phyloP scores from a whole-genome alignment of 2,113 vertebrate species.

The Charina bottae region DNA sequence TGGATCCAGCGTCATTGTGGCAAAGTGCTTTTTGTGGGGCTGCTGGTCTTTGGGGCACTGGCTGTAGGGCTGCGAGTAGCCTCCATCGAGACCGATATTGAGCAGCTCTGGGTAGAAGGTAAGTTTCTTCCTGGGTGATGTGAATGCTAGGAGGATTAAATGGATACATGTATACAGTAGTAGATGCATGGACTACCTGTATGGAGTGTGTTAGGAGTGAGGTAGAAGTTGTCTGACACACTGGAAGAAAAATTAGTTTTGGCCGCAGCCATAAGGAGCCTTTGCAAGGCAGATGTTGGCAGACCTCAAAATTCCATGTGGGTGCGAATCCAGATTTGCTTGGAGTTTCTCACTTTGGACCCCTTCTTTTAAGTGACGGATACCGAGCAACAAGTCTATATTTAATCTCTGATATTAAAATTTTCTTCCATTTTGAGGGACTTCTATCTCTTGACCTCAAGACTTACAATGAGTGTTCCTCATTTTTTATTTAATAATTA shows the following conservation, averaged over 20 bases:
- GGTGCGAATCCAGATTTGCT: background rate
- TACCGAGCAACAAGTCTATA: background rate
- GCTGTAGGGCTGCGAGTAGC: constrained; percentile 93
- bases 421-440: background rate
- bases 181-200: too few relatives aligned
- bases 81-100: constrained; percentile 95
- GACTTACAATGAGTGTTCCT: background rate
- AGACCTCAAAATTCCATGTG: background rate
- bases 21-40: constrained; percentile 96
- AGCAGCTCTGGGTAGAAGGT: constrained; percentile 99
- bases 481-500: background rate
- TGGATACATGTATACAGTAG: too few relatives aligned
- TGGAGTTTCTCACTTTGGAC: background rate
- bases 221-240: background rate
- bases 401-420: background rate
- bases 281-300: constrained; percentile 4
- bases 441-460: background rate
- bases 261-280: background rate
- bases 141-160: constrained; percentile 14
- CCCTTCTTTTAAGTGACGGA: background rate
- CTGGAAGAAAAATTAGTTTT: background rate
- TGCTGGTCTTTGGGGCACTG: constrained; percentile 93
- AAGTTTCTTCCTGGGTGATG: constrained; percentile 67
- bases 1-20: constrained; percentile 97
- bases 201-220: background rate